phyloP scores from a whole-genome alignment of 2,113 vertebrate genomes.

The Hemiscyllium ocellatum region DNA sequence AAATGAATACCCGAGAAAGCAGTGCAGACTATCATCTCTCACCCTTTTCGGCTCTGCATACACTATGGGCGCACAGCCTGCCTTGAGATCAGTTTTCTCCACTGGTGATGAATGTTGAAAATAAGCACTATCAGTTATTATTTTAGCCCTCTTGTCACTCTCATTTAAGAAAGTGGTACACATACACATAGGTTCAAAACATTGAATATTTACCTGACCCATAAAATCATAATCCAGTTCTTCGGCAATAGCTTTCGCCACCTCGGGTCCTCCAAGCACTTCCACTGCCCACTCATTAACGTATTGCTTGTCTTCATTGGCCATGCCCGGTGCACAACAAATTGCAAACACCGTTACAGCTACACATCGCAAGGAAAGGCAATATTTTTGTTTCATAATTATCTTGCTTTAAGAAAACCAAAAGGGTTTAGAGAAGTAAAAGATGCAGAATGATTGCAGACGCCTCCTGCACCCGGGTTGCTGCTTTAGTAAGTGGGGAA shows the following conservation, averaged over 20 bases:
- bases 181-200: not conserved
- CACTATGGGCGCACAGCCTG: not conserved
- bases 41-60: not conserved
- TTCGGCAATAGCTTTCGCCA: slow-evolving; percentile 71
- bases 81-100: not conserved
- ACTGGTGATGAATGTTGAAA: not conserved
- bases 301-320: slow-evolving; percentile 66
- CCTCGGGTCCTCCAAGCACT: slow-evolving; percentile 75
- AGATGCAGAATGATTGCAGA: not conserved
- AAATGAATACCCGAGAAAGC: not conserved
- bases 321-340: slow-evolving; percentile 43
- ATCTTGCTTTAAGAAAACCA: slow-evolving; percentile 25
- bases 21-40: not conserved
- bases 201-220: slow-evolving; percentile 73
- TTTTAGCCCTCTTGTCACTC: not conserved
- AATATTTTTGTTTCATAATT: slow-evolving; percentile 69
- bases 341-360: slow-evolving; percentile 53
- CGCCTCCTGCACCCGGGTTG: not conserved
- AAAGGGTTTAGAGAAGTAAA: not conserved
- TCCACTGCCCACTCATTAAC: slow-evolving; percentile 97
- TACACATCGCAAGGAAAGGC: slow-evolving; percentile 56
- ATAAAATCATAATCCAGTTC: slow-evolving; percentile 85
- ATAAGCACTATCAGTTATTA: not conserved
- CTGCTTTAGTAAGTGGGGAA: not conserved
- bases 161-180: not conserved